Evolutionary conservation across 2,797 vertebrate species (phyloP), one percentile per base, ranked within the genome.

Genomic region (Darevskia mixta): DNA sequence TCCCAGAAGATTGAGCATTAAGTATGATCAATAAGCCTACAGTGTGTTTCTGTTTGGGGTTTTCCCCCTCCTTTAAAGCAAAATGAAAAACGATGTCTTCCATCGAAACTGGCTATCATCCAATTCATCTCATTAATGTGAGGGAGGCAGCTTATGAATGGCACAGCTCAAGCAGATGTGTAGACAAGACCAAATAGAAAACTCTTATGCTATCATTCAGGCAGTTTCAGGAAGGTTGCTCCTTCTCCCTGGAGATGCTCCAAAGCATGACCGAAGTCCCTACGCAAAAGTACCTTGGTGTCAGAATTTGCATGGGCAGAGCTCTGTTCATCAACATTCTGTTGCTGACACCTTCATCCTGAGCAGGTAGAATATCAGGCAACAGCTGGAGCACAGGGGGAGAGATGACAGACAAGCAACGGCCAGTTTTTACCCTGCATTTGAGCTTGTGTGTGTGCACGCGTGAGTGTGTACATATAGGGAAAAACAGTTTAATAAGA

Each of bases 71-170:
- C 18, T 41, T 67, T 82, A 45, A 72, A 72, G 45, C 23, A 32
- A 69, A 82, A 43, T 72, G n/a, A 55, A 11, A 72, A 72, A 72
- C 20, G 29, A 32, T 79, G 66, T 49, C 67, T 83, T 67, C 49
- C 23, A 35, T 72, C n/a, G 45, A 83, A 55, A 83, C 45, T 73
- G 82, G 82, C 82, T 72, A 58, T 73, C 69, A 35, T 55, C 82
- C 82, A 73, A 58, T 49, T 83, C 6, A 72, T 83, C 69, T 73
- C 45, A 72, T 83, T 83, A 72, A 83, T 38, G 45, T 83, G 82
- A 83, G 35, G 23, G 67, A 72, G n/a, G 23, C n/a, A 73, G 8
- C 49, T 83, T 83, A 73, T 83, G 67, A 49, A 41, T 72, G n/a
- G 69, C 82, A 72, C 67, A 55, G 43, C 49, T 35, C 27, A 83